These are phyloP conservation scores for Geothlypis trichas DNA, from an alignment of 2,113 vertebrate species.

Conservation along the genomic window DNA sequence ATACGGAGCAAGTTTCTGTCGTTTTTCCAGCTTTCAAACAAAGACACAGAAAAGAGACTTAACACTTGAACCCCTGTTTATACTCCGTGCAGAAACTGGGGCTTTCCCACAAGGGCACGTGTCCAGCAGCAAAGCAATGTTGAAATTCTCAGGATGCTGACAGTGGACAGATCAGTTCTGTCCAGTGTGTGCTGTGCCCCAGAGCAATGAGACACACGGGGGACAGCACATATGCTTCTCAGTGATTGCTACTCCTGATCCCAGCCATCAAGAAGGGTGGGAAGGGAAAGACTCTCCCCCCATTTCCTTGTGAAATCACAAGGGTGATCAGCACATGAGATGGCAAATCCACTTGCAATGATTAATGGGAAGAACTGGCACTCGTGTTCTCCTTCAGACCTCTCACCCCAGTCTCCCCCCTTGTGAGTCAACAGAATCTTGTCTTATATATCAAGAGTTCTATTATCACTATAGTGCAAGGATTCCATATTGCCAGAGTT, in stretches of 20 bases:
- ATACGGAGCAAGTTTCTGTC: constrained; percentile 87
- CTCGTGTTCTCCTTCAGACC: background rate
- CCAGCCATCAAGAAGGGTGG: background rate
- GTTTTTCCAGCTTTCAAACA: constrained; percentile 75
- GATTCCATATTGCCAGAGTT: too few species aligned
- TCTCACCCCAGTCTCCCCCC: background rate
- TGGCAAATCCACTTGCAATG: background rate
- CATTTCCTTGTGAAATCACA: background rate
- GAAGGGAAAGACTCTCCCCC: background rate
- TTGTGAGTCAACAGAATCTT: background rate
- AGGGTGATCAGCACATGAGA: accelerated
- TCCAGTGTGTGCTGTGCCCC: background rate
- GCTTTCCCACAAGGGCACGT: background rate
- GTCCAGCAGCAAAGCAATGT: background rate
- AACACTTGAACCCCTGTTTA: background rate
- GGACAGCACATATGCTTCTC: background rate
- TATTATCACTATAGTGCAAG: too few species aligned
- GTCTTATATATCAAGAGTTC: too few species aligned
- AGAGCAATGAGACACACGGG: background rate
- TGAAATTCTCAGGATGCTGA: background rate
- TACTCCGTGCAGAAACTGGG: background rate
- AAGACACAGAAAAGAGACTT: background rate
- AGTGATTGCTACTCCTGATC: background rate
- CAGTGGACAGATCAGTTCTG: background rate
- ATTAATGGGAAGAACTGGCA: background rate